Evolutionary conservation across 2,888 invertebrate genomes (phyloP).

Genomic region (Autographa pulchrina): DNA sequence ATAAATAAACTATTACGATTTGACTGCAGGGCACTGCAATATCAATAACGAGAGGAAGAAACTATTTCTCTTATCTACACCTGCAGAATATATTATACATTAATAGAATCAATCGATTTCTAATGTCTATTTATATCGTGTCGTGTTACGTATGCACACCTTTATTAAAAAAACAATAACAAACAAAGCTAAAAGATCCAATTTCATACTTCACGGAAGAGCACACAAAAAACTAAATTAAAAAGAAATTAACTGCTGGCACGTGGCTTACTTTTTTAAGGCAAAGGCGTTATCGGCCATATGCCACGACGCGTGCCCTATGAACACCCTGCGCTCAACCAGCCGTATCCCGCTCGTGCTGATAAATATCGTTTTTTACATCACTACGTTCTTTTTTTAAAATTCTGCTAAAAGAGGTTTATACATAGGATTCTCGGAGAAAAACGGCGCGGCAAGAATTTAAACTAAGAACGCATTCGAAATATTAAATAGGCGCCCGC

Average conservation of each 20-base stretch:
- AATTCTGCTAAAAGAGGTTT: slow-evolving; percentile 38
- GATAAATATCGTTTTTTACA: slow-evolving; percentile 28
- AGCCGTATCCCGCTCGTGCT: slow-evolving; percentile 65
- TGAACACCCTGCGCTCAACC: slow-evolving; percentile 62
- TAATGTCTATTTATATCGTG: neutral
- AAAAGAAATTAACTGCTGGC: slow-evolving; percentile 69
- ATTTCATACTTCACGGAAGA: slow-evolving; percentile 57
- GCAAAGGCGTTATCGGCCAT: slow-evolving; percentile 76
- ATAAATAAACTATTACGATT: neutral
- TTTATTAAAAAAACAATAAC: slow-evolving; percentile 5
- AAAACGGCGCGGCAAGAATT: slow-evolving; percentile 50
- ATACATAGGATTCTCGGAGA: slow-evolving; percentile 51
- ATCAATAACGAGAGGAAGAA: neutral
- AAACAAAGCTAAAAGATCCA: slow-evolving; percentile 19
- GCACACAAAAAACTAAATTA: slow-evolving; percentile 39
- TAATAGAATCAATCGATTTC: neutral
- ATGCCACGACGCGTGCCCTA: slow-evolving; percentile 85
- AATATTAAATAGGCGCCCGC: slow-evolving; percentile 49
- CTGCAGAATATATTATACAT: neutral
- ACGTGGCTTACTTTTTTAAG: slow-evolving; percentile 77
- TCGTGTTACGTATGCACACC: neutral
- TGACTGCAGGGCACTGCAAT: neutral
- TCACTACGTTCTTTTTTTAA: slow-evolving; percentile 29
- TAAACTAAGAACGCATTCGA: slow-evolving; percentile 46
- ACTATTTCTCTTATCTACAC: neutral